These are phyloP conservation scores for Solenopsis fugax DNA, from an alignment of 1,140 invertebrate species.

Conservation along the genomic window DNA sequence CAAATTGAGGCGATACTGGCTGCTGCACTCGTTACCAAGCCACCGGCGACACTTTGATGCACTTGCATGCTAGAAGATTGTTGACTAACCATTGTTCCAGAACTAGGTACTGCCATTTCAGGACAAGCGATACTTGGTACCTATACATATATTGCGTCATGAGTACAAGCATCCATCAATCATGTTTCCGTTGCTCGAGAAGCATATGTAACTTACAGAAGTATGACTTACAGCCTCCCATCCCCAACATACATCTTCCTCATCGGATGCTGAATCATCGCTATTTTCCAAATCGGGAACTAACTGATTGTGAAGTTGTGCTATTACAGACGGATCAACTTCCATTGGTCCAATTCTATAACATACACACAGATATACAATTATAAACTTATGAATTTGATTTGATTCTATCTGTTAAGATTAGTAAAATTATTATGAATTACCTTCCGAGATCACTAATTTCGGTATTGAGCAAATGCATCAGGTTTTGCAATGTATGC, in stretches of 20 bases:
- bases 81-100: slow-evolving; percentile 84
- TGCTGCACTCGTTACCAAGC: slow-evolving; percentile 90
- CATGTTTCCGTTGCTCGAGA: not conserved
- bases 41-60: slow-evolving; percentile 88
- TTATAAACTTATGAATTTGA: not conserved
- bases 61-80: slow-evolving; percentile 88
- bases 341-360: slow-evolving; percentile 88
- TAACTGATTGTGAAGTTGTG: slow-evolving; percentile 89
- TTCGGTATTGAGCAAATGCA: slow-evolving; percentile 90
- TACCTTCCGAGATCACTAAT: slow-evolving; percentile 91
- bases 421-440: slow-evolving; percentile 65
- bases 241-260: slow-evolving; percentile 89
- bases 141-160: slow-evolving; percentile 78
- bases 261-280: slow-evolving; percentile 89
- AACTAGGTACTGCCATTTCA: slow-evolving; percentile 85
- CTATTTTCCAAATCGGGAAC: slow-evolving; percentile 88
- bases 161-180: not conserved
- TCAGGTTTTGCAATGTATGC: slow-evolving; percentile 91
- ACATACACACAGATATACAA: slow-evolving; percentile 42
- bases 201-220: slow-evolving; percentile 25
- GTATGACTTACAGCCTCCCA: slow-evolving; percentile 89
- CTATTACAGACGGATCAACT: slow-evolving; percentile 86
- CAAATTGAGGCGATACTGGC: slow-evolving; percentile 90
- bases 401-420: not conserved
- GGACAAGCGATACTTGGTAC: slow-evolving; percentile 87